Evolutionary conservation across 2,888 invertebrate genomes (phyloP), one percentile per base, ranked within the genome.

Genomic region (Tiliacea aurago): DNA sequence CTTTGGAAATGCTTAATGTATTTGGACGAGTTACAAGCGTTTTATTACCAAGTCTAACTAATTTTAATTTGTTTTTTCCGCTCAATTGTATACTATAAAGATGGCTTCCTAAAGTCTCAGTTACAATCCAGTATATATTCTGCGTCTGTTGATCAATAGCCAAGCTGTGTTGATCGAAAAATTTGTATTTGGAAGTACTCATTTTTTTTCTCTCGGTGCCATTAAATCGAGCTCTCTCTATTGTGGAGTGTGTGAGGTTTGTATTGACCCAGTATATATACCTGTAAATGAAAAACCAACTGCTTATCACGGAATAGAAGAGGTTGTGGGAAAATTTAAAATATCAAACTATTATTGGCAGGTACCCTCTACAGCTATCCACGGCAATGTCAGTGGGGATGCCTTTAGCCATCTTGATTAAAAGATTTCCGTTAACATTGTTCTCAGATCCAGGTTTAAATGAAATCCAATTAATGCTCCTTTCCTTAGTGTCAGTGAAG

Each of bases 91-190:
- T 41, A 10, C 28, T 15, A 41, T 2, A 20, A 20, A 49, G 1
- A 10, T 1, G 0, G 37, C 11, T 9, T 23, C 0, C 0, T 10
- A 0, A 0, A 41, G 0, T 20, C 0, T 0, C 1, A 6, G 37
- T 20, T 23, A 5, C 15, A 10, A 37, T 2, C 63, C 65, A 64
- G 28, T 41, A 69, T 15, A 69, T 15, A 41, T 65, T 20, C 20
- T 47, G 15, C 0, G 28, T 41, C 28, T 64, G 23, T 11, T 41
- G 69, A 2, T 10, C 20, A 10, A 69, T 41, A 18, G 10, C 64
- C 49, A 69, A 28, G 20, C 69, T 49, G 41, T 69, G 69, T 28
- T 28, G 28, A 28, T 28, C 28, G 28, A 28, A 28, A 28, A 2
- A 28, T 28, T 28, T 28, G 28, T 28, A 28, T 28, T 28, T 28